These are phyloP conservation scores for Phoxinus dragarum DNA, from an alignment of 2,797 vertebrate species.

Conservation along the genomic window DNA sequence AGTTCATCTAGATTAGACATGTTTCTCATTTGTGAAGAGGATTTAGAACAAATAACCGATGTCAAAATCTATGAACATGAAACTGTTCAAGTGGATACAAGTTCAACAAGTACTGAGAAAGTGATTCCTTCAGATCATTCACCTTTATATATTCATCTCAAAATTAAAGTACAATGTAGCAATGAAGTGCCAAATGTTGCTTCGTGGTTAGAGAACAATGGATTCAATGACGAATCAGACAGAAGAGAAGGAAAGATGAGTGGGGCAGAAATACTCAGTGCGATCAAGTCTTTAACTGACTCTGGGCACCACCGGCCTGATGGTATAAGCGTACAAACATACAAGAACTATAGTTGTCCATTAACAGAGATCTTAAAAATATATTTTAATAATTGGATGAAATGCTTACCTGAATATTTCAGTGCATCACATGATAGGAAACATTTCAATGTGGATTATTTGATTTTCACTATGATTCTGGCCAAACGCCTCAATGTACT, in stretches of 20 bases:
- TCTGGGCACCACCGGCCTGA: not conserved
- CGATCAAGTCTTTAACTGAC: slow-evolving; percentile 43
- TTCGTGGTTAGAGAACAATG: not conserved
- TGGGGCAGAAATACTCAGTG: slow-evolving; percentile 50
- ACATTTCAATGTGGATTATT: slow-evolving; percentile 20
- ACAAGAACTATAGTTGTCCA: not conserved
- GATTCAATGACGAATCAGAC: not conserved
- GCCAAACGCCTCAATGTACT: not conserved
- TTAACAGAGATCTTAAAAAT: slow-evolving; percentile 28
- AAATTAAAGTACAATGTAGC: too few relatives aligned
- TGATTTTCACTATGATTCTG: slow-evolving; percentile 39
- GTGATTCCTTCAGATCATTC: not conserved
- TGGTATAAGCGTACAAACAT: not conserved
- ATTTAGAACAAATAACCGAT: not conserved
- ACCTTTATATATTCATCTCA: not conserved
- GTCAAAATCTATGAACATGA: not conserved
- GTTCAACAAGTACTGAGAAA: not conserved
- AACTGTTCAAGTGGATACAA: not conserved
- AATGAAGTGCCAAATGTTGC: slow-evolving; percentile 1
- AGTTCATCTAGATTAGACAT: slow-evolving; percentile 47
- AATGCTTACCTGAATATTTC: not conserved
- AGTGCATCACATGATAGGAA: not conserved
- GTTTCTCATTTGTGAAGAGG: slow-evolving; percentile 35
- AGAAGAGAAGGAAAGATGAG: slow-evolving; percentile 38
- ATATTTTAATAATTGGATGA: not conserved